These are phyloP conservation scores for Vidua chalybeata DNA, from an alignment of 2,113 vertebrate species.

Conservation along the genomic window DNA sequence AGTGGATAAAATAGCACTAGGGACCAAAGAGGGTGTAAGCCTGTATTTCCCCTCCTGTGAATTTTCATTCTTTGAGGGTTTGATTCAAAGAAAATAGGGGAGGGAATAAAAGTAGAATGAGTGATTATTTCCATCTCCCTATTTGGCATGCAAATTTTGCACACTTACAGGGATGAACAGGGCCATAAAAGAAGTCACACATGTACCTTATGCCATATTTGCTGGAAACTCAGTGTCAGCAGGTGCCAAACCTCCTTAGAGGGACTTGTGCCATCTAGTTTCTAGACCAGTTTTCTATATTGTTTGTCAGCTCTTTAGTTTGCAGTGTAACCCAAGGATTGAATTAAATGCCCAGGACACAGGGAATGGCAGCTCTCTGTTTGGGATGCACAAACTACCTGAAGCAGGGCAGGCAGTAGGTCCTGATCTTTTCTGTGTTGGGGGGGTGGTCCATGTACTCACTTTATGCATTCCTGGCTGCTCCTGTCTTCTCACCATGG, in stretches of 20 bases:
- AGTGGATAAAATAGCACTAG: background rate
- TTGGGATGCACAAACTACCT: background rate
- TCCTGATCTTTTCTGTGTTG: background rate
- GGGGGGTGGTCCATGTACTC: fast-evolving
- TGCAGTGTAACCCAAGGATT: background rate
- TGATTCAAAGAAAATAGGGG: background rate
- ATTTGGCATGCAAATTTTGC: background rate
- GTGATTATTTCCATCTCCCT: background rate
- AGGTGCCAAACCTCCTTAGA: background rate
- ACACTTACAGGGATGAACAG: background rate
- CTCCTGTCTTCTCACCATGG: fast-evolving
- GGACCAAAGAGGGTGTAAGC: background rate
- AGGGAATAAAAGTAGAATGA: background rate
- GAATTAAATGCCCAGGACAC: background rate
- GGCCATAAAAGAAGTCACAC: background rate
- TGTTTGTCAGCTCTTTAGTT: background rate
- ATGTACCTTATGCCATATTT: background rate
- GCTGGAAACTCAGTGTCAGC: background rate
- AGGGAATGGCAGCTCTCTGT: background rate
- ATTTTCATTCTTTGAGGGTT: background rate
- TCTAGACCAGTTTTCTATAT: background rate
- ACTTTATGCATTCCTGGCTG: fast-evolving
- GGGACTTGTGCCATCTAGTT: background rate
- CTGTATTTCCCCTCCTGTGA: background rate
- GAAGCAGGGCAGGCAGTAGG: background rate